A percentile compares a stretch with the other conserved stretches of the same genome.
Conservation (phyloP, 2,113 vertebrate species). For the Peucedramus taeniatus region DNA sequence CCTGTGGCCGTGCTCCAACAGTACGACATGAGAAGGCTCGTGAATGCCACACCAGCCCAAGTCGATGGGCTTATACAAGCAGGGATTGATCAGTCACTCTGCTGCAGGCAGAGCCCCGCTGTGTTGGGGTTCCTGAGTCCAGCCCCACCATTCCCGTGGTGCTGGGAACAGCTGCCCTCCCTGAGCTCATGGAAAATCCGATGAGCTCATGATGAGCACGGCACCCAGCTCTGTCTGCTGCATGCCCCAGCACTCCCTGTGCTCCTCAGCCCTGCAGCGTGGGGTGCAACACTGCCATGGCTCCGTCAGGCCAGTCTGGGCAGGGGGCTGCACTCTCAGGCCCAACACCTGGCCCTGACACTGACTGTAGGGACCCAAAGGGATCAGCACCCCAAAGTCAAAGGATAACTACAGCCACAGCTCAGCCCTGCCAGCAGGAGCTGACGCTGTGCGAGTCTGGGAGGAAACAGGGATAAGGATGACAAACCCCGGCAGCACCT, state of each 20-base stretch:
- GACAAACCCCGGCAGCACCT: background rate
- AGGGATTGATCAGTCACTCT: background rate
- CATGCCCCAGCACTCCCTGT: background rate
- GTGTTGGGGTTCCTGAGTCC: background rate
- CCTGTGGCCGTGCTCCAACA: fast-evolving
- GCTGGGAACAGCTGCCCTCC: background rate
- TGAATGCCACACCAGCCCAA: background rate
- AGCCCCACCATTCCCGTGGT: background rate
- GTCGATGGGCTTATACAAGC: constrained; percentile 17
- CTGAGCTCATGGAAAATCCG: constrained; percentile 37
- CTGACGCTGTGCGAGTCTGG: fast-evolving
- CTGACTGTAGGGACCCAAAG: background rate
- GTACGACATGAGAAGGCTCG: background rate
- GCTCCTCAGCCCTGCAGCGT: background rate
- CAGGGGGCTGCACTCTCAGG: background rate
- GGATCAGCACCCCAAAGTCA: background rate
- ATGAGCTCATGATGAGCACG: constrained; percentile 22
- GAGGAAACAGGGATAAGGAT: background rate
- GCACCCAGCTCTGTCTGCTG: background rate
- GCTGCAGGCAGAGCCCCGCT: background rate
- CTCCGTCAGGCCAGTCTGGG: fast-evolving
- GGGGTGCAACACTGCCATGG: too few species aligned
- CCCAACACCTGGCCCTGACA: fast-evolving
- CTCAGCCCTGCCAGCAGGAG: fast-evolving
- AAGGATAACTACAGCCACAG: background rate